Evolutionary conservation across 2,888 invertebrate species (phyloP), one percentile per base, ranked within the genome.

Genomic region (Coenonympha arcania): DNA sequence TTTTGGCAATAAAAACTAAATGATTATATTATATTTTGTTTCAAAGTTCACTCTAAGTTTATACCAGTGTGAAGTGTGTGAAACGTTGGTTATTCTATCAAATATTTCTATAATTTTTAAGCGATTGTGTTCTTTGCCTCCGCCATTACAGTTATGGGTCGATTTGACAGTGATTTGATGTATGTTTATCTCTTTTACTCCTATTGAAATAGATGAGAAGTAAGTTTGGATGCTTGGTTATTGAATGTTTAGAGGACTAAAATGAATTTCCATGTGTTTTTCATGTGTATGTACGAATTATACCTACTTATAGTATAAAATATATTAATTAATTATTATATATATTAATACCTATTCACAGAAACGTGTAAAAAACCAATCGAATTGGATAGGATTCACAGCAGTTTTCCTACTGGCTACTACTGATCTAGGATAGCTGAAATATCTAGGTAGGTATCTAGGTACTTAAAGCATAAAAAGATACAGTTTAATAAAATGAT

Each of bases 131-230:
- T 77, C 67, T 66, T 65, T 69, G 68, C 68, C 72, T 69, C 73
- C 75, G 77, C 73, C 79, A 76, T 82, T 79, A 73, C 66, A 63
- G 60, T 68, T 57, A 61, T 63, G 65, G 65, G 63, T 63, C 60
- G 66, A 57, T 54, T 58, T 57, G 59, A 57, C 58, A 59, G 57
- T 54, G 66, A 73, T 71, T 71, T 67, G 64, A 68, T 64, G 57
- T 73, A 62, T 65, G 42, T 61, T 67, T 62, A 54, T 80, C 79
- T 71, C 79, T 69, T 65, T 84, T 64, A 58, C 72, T 67, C 79
- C 63, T 60, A 65, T 51, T 59, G 59, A 57, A 59, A 54, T 50
- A 59, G 52, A 58, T 58, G 65, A 61, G 55, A 59, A 59, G 61
- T 58, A 62, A 48, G 43, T 48, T 16, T 15, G 33, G 26, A 26